These are phyloP conservation scores for Dasyprocta punctata DNA, from an alignment of 2,113 vertebrate species.

Conservation along the genomic window DNA sequence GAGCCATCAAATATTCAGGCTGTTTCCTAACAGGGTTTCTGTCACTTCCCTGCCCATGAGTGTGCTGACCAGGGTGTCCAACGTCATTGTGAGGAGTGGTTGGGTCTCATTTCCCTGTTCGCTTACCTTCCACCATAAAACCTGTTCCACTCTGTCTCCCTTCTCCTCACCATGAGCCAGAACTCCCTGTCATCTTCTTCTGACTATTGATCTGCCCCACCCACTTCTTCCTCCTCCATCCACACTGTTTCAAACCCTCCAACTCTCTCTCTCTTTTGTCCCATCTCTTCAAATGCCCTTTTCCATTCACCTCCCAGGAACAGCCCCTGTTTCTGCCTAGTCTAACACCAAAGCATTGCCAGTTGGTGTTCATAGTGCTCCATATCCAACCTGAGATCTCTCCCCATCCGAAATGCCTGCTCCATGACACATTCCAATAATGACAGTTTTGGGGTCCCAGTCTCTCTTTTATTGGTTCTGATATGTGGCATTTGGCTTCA, in stretches of 20 bases:
- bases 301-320: not conserved
- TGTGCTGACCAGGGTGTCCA: not conserved
- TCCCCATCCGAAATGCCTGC: too few species aligned
- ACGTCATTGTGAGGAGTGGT: accelerated
- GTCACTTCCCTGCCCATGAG: not conserved
- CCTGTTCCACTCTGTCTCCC: too few species aligned
- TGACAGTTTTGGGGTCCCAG: accelerated
- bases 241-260: not conserved
- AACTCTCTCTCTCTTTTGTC: not conserved
- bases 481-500: not conserved
- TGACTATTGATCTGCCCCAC: not conserved
- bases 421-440: too few species aligned
- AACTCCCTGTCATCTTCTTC: not conserved
- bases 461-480: not conserved
- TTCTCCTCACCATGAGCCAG: not conserved
- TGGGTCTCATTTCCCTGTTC: not conserved
- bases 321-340: not conserved
- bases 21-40: too few species aligned
- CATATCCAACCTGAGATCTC: not conserved
- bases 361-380: not conserved
- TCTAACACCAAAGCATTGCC: not conserved
- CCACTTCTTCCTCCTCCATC: too few species aligned
- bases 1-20: too few species aligned
- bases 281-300: not conserved
- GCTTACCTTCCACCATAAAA: not conserved